These are phyloP conservation scores for Mya arenaria DNA, from an alignment of 1,140 invertebrate species.

Conservation along the genomic window DNA sequence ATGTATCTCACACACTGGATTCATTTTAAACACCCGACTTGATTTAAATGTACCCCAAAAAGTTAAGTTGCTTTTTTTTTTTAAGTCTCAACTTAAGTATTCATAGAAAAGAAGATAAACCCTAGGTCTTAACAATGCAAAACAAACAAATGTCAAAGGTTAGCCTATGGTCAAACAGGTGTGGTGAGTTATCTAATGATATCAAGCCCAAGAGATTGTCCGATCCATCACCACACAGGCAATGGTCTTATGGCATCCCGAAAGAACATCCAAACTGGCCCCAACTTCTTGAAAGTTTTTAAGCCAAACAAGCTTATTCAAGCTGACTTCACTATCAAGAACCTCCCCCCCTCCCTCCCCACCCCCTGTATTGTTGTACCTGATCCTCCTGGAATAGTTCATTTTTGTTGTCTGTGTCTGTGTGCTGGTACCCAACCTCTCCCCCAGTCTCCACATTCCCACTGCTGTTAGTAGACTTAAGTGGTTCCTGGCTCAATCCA, in stretches of 20 bases:
- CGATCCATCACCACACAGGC: too few species aligned
- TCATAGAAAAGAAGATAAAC: too few species aligned
- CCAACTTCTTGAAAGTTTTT: background rate
- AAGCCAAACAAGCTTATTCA: background rate
- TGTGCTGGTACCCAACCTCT: constrained; percentile 65
- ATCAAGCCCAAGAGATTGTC: too few species aligned
- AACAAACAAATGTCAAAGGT: too few species aligned
- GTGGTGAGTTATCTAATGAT: too few species aligned
- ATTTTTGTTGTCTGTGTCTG: constrained; percentile 83
- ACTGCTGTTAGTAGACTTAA: constrained; percentile 55
- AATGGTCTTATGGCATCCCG: background rate
- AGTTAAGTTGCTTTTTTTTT: too few species aligned
- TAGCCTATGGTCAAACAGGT: too few species aligned
- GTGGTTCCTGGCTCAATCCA: constrained; percentile 76
- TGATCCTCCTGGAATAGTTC: constrained; percentile 94
- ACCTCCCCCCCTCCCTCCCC: background rate
- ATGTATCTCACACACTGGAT: background rate
- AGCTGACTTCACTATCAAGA: background rate
- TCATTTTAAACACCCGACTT: background rate
- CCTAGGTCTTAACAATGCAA: too few species aligned
- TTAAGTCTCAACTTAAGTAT: too few species aligned
- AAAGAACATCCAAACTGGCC: background rate
- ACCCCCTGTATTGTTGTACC: constrained; percentile 80
- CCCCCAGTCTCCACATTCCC: constrained; percentile 43
- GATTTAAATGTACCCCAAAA: background rate